phyloP scores from a whole-genome alignment of 2,797 vertebrate genomes.

The Potorous gilbertii region DNA sequence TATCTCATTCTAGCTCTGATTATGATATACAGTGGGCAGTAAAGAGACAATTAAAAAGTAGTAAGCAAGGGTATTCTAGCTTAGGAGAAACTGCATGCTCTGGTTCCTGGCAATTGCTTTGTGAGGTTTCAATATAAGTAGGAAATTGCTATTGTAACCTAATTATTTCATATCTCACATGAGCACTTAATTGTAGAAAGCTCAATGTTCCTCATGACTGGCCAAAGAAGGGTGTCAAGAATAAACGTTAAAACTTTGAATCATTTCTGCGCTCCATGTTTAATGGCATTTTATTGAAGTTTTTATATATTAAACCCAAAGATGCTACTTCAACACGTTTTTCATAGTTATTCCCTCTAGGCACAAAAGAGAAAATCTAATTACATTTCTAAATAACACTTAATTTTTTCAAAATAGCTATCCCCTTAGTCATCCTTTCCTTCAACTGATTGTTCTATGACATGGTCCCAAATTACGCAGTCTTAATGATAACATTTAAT shows the following conservation, averaged over 20 bases:
- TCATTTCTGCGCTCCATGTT: constrained; percentile 53
- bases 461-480: background rate
- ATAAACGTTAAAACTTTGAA: constrained; percentile 52
- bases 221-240: constrained; percentile 51
- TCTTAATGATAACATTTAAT: background rate
- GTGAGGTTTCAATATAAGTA: constrained; percentile 66
- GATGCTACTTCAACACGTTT: background rate
- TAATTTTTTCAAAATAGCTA: background rate
- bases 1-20: background rate
- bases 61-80: constrained; percentile 43
- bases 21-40: constrained; percentile 27
- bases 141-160: constrained; percentile 57
- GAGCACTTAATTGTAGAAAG: constrained; percentile 53
- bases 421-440: background rate
- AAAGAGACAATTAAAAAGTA: constrained; percentile 62
- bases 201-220: constrained; percentile 40
- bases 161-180: constrained; percentile 45
- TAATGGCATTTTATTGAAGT: constrained; percentile 31
- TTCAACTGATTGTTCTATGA: background rate
- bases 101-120: constrained; percentile 68
- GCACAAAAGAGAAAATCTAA: background rate
- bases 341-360: background rate
- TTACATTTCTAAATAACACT: background rate
- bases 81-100: constrained; percentile 51
- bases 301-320: constrained; percentile 48